Percentiles rank a stretch among this genome's conserved stretches.
Evolutionary conservation across 2,113 vertebrate genomes (phyloP).

Genomic region (Indicator indicator): DNA sequence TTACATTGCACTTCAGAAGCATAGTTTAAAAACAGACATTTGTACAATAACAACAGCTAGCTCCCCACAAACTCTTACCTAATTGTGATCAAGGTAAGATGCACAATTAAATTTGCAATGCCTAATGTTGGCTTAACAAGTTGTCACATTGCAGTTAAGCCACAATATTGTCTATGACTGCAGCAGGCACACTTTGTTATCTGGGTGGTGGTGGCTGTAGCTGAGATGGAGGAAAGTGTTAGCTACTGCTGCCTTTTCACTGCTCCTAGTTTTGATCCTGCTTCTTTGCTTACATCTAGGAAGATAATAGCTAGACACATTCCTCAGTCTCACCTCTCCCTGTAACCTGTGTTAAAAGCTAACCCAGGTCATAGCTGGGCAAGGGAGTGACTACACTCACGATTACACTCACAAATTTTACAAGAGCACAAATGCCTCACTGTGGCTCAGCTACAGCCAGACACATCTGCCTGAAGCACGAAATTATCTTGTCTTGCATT

Average conservation of each 20-base stretch:
- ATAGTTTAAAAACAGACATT: background rate
- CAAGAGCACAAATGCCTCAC: background rate
- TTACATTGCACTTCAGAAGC: background rate
- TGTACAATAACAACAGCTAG: background rate
- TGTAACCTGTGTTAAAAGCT: background rate
- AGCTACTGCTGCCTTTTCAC: background rate
- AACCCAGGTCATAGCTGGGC: background rate
- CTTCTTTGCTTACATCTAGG: background rate
- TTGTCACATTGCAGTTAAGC: background rate
- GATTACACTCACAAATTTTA: background rate
- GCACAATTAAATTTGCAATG: background rate
- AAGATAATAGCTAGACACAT: rapidly evolving
- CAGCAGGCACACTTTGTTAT: background rate
- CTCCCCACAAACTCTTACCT: background rate
- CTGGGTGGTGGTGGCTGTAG: background rate
- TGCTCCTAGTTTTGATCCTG: background rate
- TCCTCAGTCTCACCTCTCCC: background rate
- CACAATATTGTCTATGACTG: no score
- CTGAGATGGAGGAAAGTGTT: background rate
- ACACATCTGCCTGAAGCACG: background rate
- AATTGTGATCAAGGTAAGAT: background rate
- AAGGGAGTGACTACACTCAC: background rate
- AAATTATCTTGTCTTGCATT: background rate
- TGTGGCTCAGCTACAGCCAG: background rate
- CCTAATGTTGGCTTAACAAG: background rate